Evolutionary conservation across 2,888 invertebrate species (phyloP), one percentile per base, ranked within the genome.

Genomic region (Tetranychus piercei): DNA sequence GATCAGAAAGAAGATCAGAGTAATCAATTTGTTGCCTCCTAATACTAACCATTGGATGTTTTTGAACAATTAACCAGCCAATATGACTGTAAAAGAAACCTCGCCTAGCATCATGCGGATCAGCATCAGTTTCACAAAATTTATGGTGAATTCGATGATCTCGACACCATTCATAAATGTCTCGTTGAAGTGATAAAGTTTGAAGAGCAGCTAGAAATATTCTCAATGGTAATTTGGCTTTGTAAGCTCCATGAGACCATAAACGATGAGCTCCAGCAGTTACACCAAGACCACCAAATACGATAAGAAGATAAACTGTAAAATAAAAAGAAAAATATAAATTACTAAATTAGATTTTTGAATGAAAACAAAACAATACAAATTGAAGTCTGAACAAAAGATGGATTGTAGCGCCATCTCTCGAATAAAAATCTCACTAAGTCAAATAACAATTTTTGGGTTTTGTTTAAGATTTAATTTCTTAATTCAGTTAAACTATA

Each of bases 41-140:
- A 11, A 55, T 34, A 5, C 73, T 44, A 4, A 77, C 78, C 6
- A 75, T 77, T 1, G 78, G 78, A 73, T 78, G 78, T 67, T 78
- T 78, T n/a, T 11, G n/a, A 1, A 69, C 69, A 20, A 69, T 69
- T 23, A 69, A 23, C 76, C 76, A 76, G 18, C 76, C 76, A 64
- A 75, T 67, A 20, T 76, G 76, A 18, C 74, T 45, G 43, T 66
- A 76, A 34, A 76, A 75, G 6, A 76, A 20, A 5, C 76, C 76
- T 11, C 73, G 70, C 6, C 75, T 69, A 7, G 75, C 69, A 65
- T 76, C 74, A 22, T 76, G 76, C 20, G 76, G 76, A 71, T 76
- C 76, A 6, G 34, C 44, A 44, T 75, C 76, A 3, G 70, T 69
- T 22, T 76, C 76, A 5, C 72, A 71, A 22, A 43, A 76, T 55